Evolutionary conservation across 2,888 invertebrate species (phyloP).

Genomic region (Papilio demoleus): DNA sequence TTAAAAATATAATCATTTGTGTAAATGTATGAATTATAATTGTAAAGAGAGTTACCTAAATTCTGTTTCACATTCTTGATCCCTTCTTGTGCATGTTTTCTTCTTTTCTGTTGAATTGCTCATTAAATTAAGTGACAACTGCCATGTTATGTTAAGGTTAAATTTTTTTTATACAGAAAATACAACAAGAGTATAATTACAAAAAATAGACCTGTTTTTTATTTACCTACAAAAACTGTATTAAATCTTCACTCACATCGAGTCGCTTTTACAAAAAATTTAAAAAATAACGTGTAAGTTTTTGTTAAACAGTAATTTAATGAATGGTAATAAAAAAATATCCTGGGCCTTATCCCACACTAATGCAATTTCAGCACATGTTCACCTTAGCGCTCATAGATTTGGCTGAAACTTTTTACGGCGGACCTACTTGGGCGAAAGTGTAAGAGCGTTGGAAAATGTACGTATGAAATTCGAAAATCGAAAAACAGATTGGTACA

Average conservation of each 20-base stretch:
- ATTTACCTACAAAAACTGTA: background rate
- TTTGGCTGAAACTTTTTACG: too few relatives aligned
- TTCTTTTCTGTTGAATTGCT: slow-evolving; percentile 22
- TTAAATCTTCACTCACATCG: background rate
- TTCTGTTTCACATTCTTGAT: background rate
- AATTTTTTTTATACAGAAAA: background rate
- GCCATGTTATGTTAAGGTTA: slow-evolving; percentile 21
- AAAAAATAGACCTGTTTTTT: background rate
- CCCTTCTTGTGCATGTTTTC: background rate
- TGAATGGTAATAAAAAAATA: too few relatives aligned
- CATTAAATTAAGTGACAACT: slow-evolving; percentile 20
- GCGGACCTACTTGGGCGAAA: too few relatives aligned
- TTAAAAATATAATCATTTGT: slow-evolving; percentile 51
- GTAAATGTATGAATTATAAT: background rate
- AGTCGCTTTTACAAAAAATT: too few relatives aligned
- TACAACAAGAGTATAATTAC: slow-evolving; percentile 3
- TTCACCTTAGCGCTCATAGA: too few relatives aligned
- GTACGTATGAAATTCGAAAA: too few relatives aligned
- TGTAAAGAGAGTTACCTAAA: background rate
- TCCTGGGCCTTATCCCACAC: too few relatives aligned
- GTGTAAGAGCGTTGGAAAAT: too few relatives aligned
- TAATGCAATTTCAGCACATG: too few relatives aligned
- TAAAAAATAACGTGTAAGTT: too few relatives aligned
- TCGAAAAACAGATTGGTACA: too few relatives aligned
- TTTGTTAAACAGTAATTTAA: too few relatives aligned